Evolutionary conservation across 2,113 vertebrate species (phyloP).

Genomic region (Hassar affinis): DNA sequence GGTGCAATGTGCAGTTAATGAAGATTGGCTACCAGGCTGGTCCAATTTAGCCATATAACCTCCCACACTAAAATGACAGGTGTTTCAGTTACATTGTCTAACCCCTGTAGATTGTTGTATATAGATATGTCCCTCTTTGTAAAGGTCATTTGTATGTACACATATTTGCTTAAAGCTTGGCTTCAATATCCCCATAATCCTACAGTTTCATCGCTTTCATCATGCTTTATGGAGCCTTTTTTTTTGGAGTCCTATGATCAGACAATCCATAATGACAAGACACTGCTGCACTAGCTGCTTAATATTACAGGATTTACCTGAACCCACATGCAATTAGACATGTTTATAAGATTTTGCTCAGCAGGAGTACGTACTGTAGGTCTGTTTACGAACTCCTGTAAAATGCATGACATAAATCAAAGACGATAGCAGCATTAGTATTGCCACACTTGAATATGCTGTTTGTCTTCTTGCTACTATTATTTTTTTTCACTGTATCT

Average conservation of each 20-base stretch:
- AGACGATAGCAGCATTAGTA: not conserved
- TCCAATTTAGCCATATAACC: too few relatives aligned
- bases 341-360: not conserved
- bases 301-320: not conserved
- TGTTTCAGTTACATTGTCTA: too few relatives aligned
- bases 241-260: slow-evolving; percentile 9
- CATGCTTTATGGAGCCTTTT: not conserved
- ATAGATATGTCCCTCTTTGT: not conserved
- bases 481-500: not conserved
- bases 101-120: too few relatives aligned
- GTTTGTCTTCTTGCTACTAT: not conserved
- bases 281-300: not conserved
- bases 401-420: not conserved
- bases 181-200: not conserved
- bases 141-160: not conserved
- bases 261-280: not conserved
- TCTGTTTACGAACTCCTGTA: slow-evolving; percentile 1
- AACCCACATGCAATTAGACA: not conserved
- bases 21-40: too few relatives aligned
- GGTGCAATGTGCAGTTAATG: too few relatives aligned
- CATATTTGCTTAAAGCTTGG: not conserved
- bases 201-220: not conserved
- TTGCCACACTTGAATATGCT: not conserved
- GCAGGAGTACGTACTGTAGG: slow-evolving; percentile 1
- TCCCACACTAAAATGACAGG: too few relatives aligned